Conservation (phyloP, 2,113 vertebrate genomes). For the Limanda limanda region DNA sequence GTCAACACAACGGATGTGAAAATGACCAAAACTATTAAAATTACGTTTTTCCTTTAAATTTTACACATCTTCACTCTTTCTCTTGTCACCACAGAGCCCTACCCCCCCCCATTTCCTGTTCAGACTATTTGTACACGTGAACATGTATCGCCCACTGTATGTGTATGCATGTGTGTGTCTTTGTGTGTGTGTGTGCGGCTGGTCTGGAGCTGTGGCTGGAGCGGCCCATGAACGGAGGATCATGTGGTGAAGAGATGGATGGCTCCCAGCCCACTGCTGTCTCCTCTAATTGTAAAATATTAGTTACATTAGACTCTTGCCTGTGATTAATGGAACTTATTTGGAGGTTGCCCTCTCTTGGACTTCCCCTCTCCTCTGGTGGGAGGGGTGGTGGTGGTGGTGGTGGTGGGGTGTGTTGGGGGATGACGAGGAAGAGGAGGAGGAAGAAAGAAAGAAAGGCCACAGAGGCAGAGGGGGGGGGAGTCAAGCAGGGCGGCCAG, state of each 20-base stretch:
- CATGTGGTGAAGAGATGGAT: constrained; percentile 97
- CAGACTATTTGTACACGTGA: constrained; percentile 21
- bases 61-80: constrained; percentile 36
- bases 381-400: constrained; percentile 70
- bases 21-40: background rate
- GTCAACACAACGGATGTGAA: constrained; percentile 13
- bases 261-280: constrained; percentile 94
- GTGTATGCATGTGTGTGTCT: background rate
- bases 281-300: constrained; percentile 99
- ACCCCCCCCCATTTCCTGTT: constrained; percentile 59
- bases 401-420: constrained; percentile 69
- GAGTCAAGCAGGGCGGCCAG: constrained; percentile 67
- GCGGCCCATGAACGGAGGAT: constrained; percentile 91
- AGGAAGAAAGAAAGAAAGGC: constrained; percentile 69
- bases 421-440: constrained; percentile 79
- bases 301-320: constrained; percentile 99
- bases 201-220: constrained; percentile 53
- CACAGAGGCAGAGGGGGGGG: constrained; percentile 15
- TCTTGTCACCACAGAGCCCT: constrained; percentile 44
- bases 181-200: constrained; percentile 13
- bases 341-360: constrained; percentile 94
- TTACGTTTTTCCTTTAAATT: constrained; percentile 10
- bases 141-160: background rate
- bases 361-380: constrained; percentile 87
- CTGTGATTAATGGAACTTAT: constrained; percentile 99